phyloP scores from a whole-genome alignment of 2,888 invertebrate genomes.

The Mantis religiosa region DNA sequence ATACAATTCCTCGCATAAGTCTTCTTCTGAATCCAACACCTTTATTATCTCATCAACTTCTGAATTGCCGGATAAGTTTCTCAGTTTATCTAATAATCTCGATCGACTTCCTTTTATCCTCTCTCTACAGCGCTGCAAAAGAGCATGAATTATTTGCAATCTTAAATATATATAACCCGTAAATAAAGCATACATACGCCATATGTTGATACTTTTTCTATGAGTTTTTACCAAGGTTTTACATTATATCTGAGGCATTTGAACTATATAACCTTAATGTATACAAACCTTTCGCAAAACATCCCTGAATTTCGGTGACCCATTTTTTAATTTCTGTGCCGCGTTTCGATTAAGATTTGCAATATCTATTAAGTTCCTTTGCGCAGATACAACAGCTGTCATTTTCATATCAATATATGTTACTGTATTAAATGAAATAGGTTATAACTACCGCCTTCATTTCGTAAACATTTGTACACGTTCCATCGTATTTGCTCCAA shows the following conservation, averaged over 20 bases:
- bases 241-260: too few relatives aligned
- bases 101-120: slow-evolving; percentile 19
- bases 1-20: not conserved
- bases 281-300: slow-evolving; percentile 42
- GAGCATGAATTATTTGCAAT: not conserved
- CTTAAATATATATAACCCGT: not conserved
- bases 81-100: slow-evolving; percentile 17
- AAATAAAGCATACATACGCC: too few relatives aligned
- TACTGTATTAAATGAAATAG: not conserved
- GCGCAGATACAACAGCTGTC: not conserved
- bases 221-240: too few relatives aligned
- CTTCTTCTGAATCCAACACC: not conserved
- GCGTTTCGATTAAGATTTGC: slow-evolving; percentile 17
- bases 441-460: not conserved
- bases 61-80: not conserved
- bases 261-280: too few relatives aligned
- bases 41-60: slow-evolving; percentile 5
- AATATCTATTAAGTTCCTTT: not conserved
- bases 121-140: slow-evolving; percentile 23
- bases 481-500: not conserved
- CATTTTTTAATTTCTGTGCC: slow-evolving; percentile 34
- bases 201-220: too few relatives aligned
- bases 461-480: not conserved
- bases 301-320: slow-evolving; percentile 44
- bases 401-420: not conserved